Percentiles rank a stretch among this genome's conserved stretches.
Evolutionary conservation across 2,113 vertebrate species (phyloP).

Genomic region (Rhea pennata): DNA sequence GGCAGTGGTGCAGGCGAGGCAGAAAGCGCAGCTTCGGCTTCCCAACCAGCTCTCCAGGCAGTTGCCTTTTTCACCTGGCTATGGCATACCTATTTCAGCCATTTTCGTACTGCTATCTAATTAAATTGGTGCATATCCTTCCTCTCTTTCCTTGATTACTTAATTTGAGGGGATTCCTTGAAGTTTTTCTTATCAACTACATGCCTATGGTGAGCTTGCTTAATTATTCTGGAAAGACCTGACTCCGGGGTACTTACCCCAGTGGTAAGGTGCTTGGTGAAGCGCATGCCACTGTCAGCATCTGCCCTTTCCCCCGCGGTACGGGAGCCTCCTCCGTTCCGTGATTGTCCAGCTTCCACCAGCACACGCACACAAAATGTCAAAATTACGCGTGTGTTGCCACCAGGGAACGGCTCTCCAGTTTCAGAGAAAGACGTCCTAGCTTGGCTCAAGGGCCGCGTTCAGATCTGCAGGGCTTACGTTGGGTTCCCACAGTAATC

Average conservation of each 20-base stretch:
- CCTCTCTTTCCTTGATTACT: not conserved
- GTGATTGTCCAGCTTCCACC: not conserved
- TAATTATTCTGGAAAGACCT: not conserved
- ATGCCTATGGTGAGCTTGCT: not conserved
- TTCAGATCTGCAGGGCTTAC: conserved; percentile 75
- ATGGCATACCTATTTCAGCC: not conserved
- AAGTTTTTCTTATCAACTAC: not conserved
- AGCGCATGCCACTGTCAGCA: not conserved
- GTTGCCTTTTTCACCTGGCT: not conserved
- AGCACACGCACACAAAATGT: not conserved
- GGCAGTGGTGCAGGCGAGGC: no score
- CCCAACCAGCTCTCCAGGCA: not conserved
- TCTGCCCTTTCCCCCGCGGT: not conserved
- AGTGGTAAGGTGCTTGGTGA: not conserved
- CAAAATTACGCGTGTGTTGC: conserved; percentile 13
- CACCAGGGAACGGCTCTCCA: conserved; percentile 36
- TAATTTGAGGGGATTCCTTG: not conserved
- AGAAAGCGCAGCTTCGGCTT: not conserved
- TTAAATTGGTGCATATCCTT: not conserved
- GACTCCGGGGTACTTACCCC: not conserved
- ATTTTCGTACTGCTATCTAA: not conserved
- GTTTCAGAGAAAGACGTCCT: conserved; percentile 10
- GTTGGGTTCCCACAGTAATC: conserved; percentile 80
- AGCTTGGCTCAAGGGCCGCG: conserved; percentile 69
- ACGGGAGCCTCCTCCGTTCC: not conserved